Evolutionary conservation across 37 sponge, comb jelly and placozoan species (phyloP).

Genomic region (Mnemiopsis leidyi): DNA sequence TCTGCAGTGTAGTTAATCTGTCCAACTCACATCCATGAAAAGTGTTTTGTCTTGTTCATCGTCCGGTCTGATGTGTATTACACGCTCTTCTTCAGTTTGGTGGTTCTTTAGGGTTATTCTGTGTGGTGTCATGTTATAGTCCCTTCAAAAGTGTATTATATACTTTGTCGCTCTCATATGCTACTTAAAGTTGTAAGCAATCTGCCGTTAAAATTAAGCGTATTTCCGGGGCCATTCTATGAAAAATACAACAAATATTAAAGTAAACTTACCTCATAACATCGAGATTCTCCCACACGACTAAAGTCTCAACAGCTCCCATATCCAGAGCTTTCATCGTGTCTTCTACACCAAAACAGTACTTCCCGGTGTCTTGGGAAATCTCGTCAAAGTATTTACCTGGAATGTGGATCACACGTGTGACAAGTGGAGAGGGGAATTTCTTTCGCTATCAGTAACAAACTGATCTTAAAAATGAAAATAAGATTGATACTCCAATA

Average conservation of each 20-base stretch:
- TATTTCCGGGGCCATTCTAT: not conserved
- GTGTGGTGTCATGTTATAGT: too few species aligned
- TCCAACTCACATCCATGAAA: constrained; percentile 75
- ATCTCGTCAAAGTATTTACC: constrained; percentile 98
- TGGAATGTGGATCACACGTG: too few species aligned
- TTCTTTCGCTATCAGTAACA: too few species aligned
- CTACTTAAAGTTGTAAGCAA: too few species aligned
- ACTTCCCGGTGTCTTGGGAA: constrained; percentile 98
- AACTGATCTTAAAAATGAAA: too few species aligned
- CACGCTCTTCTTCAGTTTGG: constrained; percentile 76
- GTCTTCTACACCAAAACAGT: constrained; percentile 94
- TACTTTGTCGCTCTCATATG: too few species aligned
- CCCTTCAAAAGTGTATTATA: too few species aligned
- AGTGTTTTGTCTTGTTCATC: constrained; percentile 93
- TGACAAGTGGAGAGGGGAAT: too few species aligned
- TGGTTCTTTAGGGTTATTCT: constrained; percentile 82
- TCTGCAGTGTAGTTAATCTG: not conserved
- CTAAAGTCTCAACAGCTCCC: constrained; percentile 95
- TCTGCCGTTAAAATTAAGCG: too few species aligned
- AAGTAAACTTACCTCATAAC: constrained; percentile 72
- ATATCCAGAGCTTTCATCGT: constrained; percentile 91
- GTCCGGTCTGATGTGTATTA: constrained; percentile 84
- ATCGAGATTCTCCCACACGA: constrained; percentile 97
- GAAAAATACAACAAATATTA: not conserved
- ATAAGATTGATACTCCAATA: too few species aligned